Evolutionary conservation across 2,797 vertebrate species (phyloP).

Genomic region (Heterohyrax brucei): DNA sequence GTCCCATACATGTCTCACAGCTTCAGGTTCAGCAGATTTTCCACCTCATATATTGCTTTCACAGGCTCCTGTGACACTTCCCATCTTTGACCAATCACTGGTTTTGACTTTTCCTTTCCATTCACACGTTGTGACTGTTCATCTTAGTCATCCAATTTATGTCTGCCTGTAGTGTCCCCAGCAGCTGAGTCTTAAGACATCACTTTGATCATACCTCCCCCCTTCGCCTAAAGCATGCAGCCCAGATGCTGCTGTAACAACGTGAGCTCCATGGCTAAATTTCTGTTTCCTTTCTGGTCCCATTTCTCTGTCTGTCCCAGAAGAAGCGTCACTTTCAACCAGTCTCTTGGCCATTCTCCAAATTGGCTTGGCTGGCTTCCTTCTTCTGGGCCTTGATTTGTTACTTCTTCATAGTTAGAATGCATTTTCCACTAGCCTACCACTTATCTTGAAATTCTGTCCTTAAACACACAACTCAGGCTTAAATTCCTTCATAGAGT

Average conservation of each 20-base stretch:
- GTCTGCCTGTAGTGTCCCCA: not conserved
- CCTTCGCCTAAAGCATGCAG: not conserved
- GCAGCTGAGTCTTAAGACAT: not conserved
- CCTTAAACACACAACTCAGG: conserved; percentile 6
- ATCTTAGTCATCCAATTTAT: not conserved
- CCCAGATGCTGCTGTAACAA: not conserved
- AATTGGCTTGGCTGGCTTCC: not conserved
- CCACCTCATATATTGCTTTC: not conserved
- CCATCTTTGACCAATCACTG: not conserved
- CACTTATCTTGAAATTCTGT: conserved; percentile 16
- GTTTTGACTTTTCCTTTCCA: not conserved
- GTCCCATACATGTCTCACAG: not conserved
- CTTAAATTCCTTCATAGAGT: not conserved
- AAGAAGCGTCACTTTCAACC: not conserved
- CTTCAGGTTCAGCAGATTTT: not conserved
- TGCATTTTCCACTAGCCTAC: not conserved
- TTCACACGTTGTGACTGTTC: not conserved
- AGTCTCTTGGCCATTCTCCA: not conserved
- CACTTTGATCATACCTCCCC: not conserved
- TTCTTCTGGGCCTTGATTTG: not conserved
- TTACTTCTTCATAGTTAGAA: conserved; percentile 22
- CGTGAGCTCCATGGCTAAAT: not conserved
- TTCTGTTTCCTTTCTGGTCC: not conserved
- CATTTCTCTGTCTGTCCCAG: not conserved
- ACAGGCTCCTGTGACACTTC: not conserved